Conservation (phyloP, 2,888 invertebrate genomes). For the Acronicta alni region DNA sequence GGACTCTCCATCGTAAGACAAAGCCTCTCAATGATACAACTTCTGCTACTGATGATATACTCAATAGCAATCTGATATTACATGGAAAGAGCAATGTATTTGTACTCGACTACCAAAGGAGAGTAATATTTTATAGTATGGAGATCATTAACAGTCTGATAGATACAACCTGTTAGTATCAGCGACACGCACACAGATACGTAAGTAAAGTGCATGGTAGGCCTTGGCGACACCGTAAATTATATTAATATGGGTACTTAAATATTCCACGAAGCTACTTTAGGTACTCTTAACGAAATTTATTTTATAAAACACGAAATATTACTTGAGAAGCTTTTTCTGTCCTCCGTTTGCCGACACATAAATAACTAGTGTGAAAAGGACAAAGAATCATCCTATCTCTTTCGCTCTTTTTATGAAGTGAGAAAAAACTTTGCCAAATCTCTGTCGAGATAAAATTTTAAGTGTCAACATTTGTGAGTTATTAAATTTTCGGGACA, state of each 20-base stretch:
- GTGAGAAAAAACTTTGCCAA: constrained; percentile 14
- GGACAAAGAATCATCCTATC: background rate
- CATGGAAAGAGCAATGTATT: no score
- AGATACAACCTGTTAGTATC: background rate
- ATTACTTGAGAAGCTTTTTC: constrained; percentile 31
- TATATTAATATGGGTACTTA: constrained; percentile 12
- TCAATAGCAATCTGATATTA: no score
- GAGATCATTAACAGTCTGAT: no score
- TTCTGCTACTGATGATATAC: no score
- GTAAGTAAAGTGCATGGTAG: background rate
- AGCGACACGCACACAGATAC: background rate
- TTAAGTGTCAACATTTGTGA: constrained; percentile 32
- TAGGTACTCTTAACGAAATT: constrained; percentile 11
- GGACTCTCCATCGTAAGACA: no score
- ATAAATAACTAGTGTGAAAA: constrained; percentile 25
- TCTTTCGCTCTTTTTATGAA: constrained; percentile 15
- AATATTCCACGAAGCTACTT: constrained; percentile 25
- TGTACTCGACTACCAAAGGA: no score
- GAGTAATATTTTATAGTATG: no score
- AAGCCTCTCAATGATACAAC: no score
- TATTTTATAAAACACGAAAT: constrained; percentile 41
- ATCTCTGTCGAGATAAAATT: constrained; percentile 14
- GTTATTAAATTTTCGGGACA: constrained; percentile 28
- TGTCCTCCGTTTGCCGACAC: constrained; percentile 6
- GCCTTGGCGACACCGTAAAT: background rate